Evolutionary conservation across 2,113 vertebrate genomes (phyloP).

Genomic region (Puntigrus tetrazona): DNA sequence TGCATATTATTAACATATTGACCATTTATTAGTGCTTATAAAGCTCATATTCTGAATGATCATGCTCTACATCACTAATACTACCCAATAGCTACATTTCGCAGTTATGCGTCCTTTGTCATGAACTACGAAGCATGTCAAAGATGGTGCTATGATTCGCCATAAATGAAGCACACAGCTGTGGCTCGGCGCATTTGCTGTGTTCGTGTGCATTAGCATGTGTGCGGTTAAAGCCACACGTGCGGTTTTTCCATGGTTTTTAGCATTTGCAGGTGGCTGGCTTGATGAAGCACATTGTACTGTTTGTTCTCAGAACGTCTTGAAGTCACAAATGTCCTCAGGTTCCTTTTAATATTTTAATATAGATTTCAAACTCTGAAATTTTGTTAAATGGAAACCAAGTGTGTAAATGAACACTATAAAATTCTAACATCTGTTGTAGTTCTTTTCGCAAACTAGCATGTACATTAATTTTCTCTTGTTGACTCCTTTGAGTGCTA

Average conservation of each 20-base stretch:
- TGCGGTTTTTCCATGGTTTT: conserved; percentile 30
- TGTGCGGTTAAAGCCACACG: neutral
- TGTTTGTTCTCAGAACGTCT: neutral
- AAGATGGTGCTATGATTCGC: neutral
- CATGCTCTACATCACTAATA: too few species aligned
- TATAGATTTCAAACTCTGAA: neutral
- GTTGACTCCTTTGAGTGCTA: neutral
- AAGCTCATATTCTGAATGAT: too few species aligned
- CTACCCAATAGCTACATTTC: too few species aligned
- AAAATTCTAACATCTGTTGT: neutral
- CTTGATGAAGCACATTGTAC: conserved; percentile 18
- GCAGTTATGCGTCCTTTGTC: neutral
- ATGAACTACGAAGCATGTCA: neutral
- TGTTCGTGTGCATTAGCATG: conserved; percentile 22
- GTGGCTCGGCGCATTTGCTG: neutral
- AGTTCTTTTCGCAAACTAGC: neutral
- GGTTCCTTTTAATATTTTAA: neutral
- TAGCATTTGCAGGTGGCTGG: conserved; percentile 10
- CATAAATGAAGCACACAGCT: conserved; percentile 1
- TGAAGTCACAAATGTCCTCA: neutral
- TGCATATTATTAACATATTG: too few species aligned
- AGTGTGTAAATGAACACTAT: neutral
- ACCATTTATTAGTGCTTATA: too few species aligned
- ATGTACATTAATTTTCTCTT: neutral
- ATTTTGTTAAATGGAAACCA: neutral